phyloP scores from a whole-genome alignment of 2,797 vertebrate species.

The Amblyraja radiata region DNA sequence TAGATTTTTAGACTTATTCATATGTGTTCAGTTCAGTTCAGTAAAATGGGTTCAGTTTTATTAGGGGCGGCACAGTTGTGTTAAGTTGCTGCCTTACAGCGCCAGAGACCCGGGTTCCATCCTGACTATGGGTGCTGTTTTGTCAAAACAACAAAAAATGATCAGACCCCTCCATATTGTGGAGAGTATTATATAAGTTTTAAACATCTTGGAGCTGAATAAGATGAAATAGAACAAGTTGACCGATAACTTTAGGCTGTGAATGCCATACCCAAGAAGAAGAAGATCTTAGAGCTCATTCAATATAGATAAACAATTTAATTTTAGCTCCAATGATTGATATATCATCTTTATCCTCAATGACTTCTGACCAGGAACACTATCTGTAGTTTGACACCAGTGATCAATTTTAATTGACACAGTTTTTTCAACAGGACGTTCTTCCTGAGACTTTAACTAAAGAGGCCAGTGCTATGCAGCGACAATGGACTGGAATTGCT shows the following conservation, averaged over 20 bases:
- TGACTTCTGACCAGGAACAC: neutral
- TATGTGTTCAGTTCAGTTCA: neutral
- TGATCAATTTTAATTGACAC: neutral
- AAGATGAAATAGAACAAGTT: no score
- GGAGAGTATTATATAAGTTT: neutral
- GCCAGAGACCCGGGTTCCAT: no score
- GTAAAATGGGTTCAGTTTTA: no score
- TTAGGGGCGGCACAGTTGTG: no score
- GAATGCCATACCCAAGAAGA: no score
- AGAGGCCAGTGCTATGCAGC: neutral
- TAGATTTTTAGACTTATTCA: neutral
- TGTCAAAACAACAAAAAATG: neutral
- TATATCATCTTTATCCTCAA: neutral
- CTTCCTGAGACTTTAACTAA: neutral
- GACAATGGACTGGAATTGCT: neutral
- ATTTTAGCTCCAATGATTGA: neutral
- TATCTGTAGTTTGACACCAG: neutral
- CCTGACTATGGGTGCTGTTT: neutral
- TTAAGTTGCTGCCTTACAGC: no score
- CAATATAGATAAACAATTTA: neutral
- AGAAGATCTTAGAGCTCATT: neutral
- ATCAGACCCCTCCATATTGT: neutral
- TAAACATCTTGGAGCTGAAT: neutral
- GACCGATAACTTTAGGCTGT: no score
- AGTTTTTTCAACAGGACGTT: neutral